A percentile compares a stretch with the other conserved stretches of the same genome.
These are phyloP conservation scores for Eulemur rubriventer DNA, from an alignment of 2,797 vertebrate species.

Conservation along the genomic window DNA sequence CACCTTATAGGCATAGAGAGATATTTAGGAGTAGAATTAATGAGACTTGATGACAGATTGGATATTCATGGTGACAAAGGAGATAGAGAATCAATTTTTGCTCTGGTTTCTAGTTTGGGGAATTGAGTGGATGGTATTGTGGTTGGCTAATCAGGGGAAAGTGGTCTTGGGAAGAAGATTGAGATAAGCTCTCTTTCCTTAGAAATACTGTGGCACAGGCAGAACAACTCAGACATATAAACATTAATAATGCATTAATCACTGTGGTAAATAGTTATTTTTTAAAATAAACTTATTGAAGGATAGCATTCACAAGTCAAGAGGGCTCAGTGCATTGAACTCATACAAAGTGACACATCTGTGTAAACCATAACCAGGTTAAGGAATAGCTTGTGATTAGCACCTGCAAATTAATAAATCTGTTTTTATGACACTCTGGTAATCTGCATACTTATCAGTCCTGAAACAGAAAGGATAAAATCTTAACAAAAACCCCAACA, in stretches of 20 bases:
- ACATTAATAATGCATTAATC: neutral
- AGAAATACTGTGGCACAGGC: neutral
- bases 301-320: neutral
- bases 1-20: neutral
- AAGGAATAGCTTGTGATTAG: neutral
- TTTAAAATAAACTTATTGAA: neutral
- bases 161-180: neutral
- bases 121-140: neutral
- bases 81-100: neutral
- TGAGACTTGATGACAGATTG: conserved; percentile 35
- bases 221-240: neutral
- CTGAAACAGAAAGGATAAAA: neutral
- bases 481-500: neutral
- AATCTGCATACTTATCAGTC: neutral
- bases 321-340: neutral
- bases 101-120: neutral
- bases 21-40: conserved; percentile 53
- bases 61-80: neutral
- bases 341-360: neutral
- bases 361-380: neutral
- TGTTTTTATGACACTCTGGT: neutral
- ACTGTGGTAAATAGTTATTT: neutral
- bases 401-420: neutral
- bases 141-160: neutral
- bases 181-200: neutral